Conservation (phyloP, 2,797 vertebrate species). For the Neopelma chrysocephalum region DNA sequence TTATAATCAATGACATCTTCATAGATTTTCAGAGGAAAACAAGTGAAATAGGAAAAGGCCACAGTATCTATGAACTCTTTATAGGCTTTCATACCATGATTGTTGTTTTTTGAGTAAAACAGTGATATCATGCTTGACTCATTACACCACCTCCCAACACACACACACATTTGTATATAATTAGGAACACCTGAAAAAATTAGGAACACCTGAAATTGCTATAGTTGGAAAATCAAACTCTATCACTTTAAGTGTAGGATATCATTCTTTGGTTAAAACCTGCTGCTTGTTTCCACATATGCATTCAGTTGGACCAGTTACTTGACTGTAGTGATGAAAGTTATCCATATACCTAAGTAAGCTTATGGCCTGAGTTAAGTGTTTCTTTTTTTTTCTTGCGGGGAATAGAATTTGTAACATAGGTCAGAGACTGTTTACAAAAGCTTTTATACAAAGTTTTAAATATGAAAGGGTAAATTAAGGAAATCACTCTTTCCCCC, state of each 20-base stretch:
- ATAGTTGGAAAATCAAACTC: not conserved
- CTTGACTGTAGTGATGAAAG: not conserved
- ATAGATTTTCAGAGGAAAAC: not conserved
- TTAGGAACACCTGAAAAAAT: not conserved
- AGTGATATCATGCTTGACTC: not conserved
- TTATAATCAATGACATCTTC: not conserved
- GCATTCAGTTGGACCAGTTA: not conserved
- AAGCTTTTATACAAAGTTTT: not conserved
- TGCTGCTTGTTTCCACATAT: not conserved
- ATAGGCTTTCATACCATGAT: not conserved
- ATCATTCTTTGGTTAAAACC: not conserved
- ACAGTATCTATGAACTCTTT: not conserved
- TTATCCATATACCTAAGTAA: not conserved
- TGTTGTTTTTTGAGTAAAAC: not conserved
- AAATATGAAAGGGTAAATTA: not conserved
- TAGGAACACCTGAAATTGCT: not conserved
- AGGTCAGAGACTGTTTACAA: not conserved
- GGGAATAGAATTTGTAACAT: not conserved
- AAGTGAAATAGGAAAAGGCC: not conserved
- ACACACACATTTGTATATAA: not conserved
- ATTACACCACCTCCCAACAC: not conserved
- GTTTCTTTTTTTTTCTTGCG: not conserved
- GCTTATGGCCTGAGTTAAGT: not conserved
- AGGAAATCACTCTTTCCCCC: not conserved
- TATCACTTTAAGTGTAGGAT: not conserved